Percentiles rank a stretch among this genome's conserved stretches.
These are phyloP conservation scores for Colistium nudipinnis DNA, from an alignment of 2,113 vertebrate species.

Conservation along the genomic window DNA sequence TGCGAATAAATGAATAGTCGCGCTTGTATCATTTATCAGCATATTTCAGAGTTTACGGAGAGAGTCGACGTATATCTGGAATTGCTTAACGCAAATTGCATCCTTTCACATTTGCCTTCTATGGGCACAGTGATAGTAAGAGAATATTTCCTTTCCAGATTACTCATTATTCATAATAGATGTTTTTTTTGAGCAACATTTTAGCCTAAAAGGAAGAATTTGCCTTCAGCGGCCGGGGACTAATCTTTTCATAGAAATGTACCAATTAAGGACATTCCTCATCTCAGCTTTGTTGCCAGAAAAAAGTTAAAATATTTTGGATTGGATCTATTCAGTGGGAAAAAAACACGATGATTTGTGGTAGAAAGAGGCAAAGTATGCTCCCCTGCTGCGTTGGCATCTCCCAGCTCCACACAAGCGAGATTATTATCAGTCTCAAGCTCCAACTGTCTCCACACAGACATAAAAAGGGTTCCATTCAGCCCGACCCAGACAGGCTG, in stretches of 20 bases:
- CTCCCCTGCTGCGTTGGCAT: neutral
- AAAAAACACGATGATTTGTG: neutral
- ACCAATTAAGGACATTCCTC: neutral
- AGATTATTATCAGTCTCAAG: constrained; percentile 39
- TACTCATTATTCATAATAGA: neutral
- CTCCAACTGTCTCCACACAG: constrained; percentile 26
- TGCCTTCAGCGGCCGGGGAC: neutral
- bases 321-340: too few species aligned
- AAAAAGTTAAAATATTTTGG: too few species aligned
- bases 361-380: too few species aligned
- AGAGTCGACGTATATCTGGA: neutral
- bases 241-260: neutral
- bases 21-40: constrained; percentile 3
- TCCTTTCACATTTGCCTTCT: neutral
- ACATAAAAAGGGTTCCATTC: constrained; percentile 46
- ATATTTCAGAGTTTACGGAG: neutral
- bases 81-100: neutral
- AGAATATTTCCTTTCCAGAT: neutral
- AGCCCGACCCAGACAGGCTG: constrained; percentile 53
- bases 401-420: neutral
- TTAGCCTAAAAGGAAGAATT: neutral
- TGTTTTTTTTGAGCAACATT: neutral
- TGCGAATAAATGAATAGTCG: neutral
- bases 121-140: neutral
- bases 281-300: too few species aligned